Conservation (phyloP, 2,797 vertebrate genomes). For the Micropoecilia bifurca region DNA sequence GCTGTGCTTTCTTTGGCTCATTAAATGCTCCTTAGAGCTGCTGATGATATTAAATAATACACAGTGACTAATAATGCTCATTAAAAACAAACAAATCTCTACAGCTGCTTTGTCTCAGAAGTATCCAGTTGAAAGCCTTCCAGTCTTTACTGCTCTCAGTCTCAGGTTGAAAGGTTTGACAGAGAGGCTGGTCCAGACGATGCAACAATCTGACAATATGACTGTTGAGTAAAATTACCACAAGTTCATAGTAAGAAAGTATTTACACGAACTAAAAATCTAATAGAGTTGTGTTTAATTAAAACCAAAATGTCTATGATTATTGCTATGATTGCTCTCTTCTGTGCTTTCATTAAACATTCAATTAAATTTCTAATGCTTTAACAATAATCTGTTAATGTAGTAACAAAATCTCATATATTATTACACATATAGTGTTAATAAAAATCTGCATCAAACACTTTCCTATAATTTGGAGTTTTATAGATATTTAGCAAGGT, state of each 20-base stretch:
- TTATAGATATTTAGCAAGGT: no score
- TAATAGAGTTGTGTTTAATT: background rate
- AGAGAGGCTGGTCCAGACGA: background rate
- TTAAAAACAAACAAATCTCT: slow-evolving; percentile 6
- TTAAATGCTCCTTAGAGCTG: background rate
- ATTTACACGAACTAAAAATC: background rate
- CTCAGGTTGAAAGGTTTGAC: background rate
- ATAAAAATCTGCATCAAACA: background rate
- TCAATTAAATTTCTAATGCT: background rate
- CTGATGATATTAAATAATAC: background rate
- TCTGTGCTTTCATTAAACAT: background rate
- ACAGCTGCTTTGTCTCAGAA: background rate
- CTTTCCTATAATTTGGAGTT: background rate
- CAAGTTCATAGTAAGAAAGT: background rate
- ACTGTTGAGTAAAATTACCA: background rate
- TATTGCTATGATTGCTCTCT: background rate
- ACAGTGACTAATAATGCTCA: slow-evolving; percentile 2
- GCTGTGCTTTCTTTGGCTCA: background rate
- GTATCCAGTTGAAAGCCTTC: slow-evolving; percentile 3
- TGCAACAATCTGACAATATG: background rate
- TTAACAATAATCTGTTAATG: background rate
- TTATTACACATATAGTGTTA: background rate
- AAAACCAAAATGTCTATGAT: background rate
- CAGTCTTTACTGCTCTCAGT: background rate
- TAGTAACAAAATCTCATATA: background rate